Percentiles rank a stretch among this genome's conserved stretches.
phyloP scores from a whole-genome alignment of 2,113 vertebrate species.

The Alligator sinensis region DNA sequence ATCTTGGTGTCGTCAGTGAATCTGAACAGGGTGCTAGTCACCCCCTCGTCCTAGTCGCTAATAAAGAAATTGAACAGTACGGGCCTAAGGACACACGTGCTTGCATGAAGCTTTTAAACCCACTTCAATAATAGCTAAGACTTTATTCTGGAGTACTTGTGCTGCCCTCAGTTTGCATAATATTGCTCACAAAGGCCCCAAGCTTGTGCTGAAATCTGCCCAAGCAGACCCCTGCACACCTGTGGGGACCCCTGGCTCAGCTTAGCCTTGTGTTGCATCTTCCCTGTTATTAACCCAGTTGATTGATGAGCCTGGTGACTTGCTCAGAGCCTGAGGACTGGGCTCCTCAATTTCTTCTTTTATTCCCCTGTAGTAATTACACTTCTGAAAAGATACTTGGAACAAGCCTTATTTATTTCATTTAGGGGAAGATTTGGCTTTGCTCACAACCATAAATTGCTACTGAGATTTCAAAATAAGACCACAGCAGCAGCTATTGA shows the following conservation, averaged over 20 bases:
- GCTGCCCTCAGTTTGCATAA: background rate
- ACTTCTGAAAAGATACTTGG: background rate
- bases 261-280: no score
- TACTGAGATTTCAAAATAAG: background rate
- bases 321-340: background rate
- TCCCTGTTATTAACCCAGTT: no score
- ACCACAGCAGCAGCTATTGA: background rate
- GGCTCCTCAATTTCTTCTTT: background rate
- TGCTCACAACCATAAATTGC: background rate
- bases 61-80: no score
- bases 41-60: no score
- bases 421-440: background rate
- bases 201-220: background rate
- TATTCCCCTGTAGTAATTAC: background rate
- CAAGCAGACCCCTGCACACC: background rate
- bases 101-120: background rate
- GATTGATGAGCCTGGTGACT: no score
- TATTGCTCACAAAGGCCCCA: background rate
- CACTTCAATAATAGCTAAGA: background rate
- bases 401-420: background rate
- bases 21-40: no score
- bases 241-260: background rate
- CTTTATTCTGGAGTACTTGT: background rate
- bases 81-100: background rate
- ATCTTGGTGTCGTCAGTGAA: no score